These are phyloP conservation scores for Microplitis mediator DNA, from an alignment of 1,140 invertebrate species.

Conservation along the genomic window DNA sequence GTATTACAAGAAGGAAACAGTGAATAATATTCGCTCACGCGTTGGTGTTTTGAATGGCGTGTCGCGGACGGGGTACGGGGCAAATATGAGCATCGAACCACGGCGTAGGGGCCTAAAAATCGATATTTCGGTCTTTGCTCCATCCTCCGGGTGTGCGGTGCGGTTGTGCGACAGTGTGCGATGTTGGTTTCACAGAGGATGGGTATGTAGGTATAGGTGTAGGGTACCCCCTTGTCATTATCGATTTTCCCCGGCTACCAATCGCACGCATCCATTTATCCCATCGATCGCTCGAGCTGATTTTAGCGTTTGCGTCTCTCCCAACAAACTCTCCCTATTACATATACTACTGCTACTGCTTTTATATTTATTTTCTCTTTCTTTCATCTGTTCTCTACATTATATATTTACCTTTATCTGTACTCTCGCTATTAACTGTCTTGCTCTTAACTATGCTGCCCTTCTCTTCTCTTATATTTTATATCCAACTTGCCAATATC, in stretches of 20 bases:
- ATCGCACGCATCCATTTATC: slow-evolving; percentile 65
- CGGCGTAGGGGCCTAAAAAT: slow-evolving; percentile 62
- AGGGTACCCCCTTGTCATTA: slow-evolving; percentile 50
- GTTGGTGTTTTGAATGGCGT: slow-evolving; percentile 46
- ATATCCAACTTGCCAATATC: too few relatives aligned
- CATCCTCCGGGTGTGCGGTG: slow-evolving; percentile 47
- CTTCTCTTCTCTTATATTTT: background rate
- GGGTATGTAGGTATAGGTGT: slow-evolving; percentile 36
- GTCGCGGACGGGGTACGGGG: slow-evolving; percentile 50
- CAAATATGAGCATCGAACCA: slow-evolving; percentile 61
- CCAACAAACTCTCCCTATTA: slow-evolving; percentile 9
- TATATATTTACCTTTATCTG: slow-evolving; percentile 7
- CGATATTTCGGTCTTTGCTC: slow-evolving; percentile 65
- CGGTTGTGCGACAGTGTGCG: slow-evolving; percentile 22
- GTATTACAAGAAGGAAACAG: background rate
- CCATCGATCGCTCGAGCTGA: slow-evolving; percentile 61
- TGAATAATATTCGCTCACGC: slow-evolving; percentile 30
- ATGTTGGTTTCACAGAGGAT: slow-evolving; percentile 19
- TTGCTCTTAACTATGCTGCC: slow-evolving; percentile 9
- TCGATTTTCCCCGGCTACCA: slow-evolving; percentile 61
- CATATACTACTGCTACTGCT: slow-evolving; percentile 1
- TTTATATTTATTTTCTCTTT: background rate
- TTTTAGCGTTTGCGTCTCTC: slow-evolving; percentile 56
- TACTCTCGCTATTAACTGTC: slow-evolving; percentile 2
- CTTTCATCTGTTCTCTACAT: background rate